phyloP scores from a whole-genome alignment of 2,888 invertebrate genomes.

The Pyrrhosoma nymphula region DNA sequence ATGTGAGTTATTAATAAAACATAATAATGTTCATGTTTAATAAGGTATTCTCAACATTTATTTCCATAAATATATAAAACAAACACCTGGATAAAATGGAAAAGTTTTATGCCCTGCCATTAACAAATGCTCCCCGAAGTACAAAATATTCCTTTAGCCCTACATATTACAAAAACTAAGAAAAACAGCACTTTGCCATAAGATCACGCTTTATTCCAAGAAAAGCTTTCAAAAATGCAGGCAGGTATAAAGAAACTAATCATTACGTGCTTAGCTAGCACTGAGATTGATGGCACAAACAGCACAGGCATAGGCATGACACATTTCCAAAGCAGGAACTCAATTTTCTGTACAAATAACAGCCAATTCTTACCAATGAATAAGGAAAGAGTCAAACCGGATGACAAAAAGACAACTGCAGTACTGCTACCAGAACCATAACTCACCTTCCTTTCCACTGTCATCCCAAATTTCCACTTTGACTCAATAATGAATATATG shows the following conservation, averaged over 20 bases:
- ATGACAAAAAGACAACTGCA: background rate
- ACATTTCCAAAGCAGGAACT: constrained; percentile 63
- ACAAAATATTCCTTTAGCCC: constrained; percentile 45
- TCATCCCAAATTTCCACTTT: background rate
- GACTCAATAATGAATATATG: background rate
- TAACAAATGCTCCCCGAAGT: constrained; percentile 46
- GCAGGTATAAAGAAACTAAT: constrained; percentile 50
- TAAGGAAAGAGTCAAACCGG: constrained; percentile 47
- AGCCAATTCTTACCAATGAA: constrained; percentile 53
- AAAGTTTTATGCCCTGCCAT: constrained; percentile 64
- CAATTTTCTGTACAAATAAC: constrained; percentile 60
- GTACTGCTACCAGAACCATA: constrained; percentile 45
- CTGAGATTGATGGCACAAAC: constrained; percentile 57
- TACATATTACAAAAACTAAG: constrained; percentile 56
- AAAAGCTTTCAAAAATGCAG: constrained; percentile 66
- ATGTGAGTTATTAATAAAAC: constrained; percentile 28
- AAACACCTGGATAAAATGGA: constrained; percentile 66
- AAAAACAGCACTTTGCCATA: constrained; percentile 22
- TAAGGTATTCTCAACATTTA: constrained; percentile 44
- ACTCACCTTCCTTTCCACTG: background rate
- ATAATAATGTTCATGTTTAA: background rate
- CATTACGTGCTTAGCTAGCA: constrained; percentile 43
- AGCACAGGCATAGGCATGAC: constrained; percentile 66
- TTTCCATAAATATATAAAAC: constrained; percentile 67
- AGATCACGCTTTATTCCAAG: constrained; percentile 61